A percentile compares a stretch with the other conserved stretches of the same genome.
Evolutionary conservation across 2,797 vertebrate genomes (phyloP).

Genomic region (Martes flavigula): DNA sequence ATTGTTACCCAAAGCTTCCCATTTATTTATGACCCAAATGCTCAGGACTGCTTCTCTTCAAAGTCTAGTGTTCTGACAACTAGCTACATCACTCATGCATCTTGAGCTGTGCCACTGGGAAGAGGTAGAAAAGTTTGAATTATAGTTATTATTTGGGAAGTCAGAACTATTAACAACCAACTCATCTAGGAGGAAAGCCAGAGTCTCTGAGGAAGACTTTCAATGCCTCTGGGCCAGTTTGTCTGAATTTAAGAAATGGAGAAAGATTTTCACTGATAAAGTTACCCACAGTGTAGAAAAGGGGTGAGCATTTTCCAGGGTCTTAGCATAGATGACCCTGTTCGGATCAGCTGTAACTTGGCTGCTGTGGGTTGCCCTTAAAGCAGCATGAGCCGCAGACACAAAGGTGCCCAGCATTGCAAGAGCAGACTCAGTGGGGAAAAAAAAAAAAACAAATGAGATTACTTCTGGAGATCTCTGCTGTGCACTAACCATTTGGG

Average conservation of each 20-base stretch:
- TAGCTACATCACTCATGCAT: not conserved
- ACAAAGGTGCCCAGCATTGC: not conserved
- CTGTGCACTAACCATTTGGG: not conserved
- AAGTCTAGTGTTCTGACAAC: not conserved
- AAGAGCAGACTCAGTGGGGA: not conserved
- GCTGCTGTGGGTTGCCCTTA: not conserved
- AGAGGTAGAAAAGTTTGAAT: not conserved
- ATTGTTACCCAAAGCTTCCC: not conserved
- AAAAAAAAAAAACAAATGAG: not conserved
- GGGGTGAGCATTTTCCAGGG: not conserved
- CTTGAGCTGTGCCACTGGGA: not conserved
- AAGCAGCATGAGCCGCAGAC: not conserved
- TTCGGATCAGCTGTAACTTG: not conserved
- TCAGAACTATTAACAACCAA: not conserved
- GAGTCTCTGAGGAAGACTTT: not conserved
- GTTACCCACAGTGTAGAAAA: not conserved
- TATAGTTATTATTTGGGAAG: not conserved
- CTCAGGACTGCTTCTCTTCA: not conserved
- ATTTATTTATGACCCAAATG: not conserved
- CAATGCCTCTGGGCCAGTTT: not conserved
- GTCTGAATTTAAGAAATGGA: not conserved
- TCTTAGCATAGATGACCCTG: conserved; percentile 2
- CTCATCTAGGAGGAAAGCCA: not conserved
- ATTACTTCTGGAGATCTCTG: not conserved
- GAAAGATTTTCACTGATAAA: not conserved